Conservation (phyloP, 1,140 invertebrate genomes). For the Cylas formicarius region DNA sequence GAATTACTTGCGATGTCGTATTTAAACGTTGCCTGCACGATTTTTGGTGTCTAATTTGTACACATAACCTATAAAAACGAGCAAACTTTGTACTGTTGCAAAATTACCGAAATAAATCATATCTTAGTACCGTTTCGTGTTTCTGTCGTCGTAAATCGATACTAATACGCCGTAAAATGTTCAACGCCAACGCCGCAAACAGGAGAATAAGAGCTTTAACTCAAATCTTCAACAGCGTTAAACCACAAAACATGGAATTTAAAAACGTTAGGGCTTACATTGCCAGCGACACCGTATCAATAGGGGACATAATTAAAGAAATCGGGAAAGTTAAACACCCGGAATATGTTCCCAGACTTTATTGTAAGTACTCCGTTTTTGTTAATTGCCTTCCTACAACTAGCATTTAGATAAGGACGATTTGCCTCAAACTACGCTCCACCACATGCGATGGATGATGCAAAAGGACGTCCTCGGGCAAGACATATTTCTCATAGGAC, state of each 20-base stretch:
- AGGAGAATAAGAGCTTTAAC: conserved; percentile 6
- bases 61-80: too few relatives aligned
- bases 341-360: conserved; percentile 77
- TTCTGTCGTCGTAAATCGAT: neutral
- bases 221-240: conserved; percentile 5
- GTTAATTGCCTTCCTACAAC: neutral
- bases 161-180: neutral
- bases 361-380: conserved; percentile 55
- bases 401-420: conserved; percentile 32
- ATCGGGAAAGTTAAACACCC: conserved; percentile 57
- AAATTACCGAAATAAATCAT: neutral
- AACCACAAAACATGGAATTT: neutral
- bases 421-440: conserved; percentile 62
- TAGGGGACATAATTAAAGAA: conserved; percentile 66
- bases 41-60: too few relatives aligned
- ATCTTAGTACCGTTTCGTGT: conserved; percentile 2
- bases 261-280: conserved; percentile 35
- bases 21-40: too few relatives aligned
- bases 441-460: conserved; percentile 87
- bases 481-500: conserved; percentile 92
- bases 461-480: conserved; percentile 89
- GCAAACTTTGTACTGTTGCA: too few relatives aligned
- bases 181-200: neutral
- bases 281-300: conserved; percentile 53
- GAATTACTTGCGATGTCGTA: neutral